Evolutionary conservation across 1,140 invertebrate genomes (phyloP).

Genomic region (Muscidifurax raptorellus): DNA sequence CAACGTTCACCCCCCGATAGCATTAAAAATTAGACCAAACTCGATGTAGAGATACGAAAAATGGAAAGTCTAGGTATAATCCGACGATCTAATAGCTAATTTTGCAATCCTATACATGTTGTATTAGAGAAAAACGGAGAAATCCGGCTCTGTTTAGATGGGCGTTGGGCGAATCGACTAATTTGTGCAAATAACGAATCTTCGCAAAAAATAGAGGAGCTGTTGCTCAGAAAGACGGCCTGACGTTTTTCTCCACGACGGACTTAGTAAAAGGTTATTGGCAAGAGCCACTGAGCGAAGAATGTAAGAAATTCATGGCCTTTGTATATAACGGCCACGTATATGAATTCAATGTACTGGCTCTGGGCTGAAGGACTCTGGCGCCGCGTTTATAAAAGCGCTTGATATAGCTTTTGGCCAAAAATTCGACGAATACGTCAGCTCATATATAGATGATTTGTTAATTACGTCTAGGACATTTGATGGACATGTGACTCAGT

Average conservation of each 20-base stretch:
- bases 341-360: neutral
- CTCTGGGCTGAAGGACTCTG: constrained; percentile 54
- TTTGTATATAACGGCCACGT: neutral
- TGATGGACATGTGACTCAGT: constrained; percentile 22
- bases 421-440: neutral
- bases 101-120: constrained; percentile 55
- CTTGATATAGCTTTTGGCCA: constrained; percentile 12
- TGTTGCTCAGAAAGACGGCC: neutral
- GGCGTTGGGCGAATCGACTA: constrained; percentile 16
- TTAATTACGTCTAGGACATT: constrained; percentile 44
- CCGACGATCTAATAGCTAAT: constrained; percentile 50
- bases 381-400: constrained; percentile 59
- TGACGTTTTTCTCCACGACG: neutral
- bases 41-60: constrained; percentile 45
- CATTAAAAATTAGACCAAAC: constrained; percentile 22
- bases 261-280: constrained; percentile 5
- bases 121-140: constrained; percentile 54
- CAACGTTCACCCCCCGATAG: constrained; percentile 45
- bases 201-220: neutral
- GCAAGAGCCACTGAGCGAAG: neutral
- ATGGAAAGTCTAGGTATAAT: constrained; percentile 55
- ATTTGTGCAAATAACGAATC: neutral
- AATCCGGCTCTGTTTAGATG: constrained; percentile 60
- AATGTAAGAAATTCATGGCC: neutral
- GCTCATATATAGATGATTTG: constrained; percentile 52